These are phyloP conservation scores for Todiramphus saurophagus DNA, from an alignment of 2,113 vertebrate species.

Conservation along the genomic window DNA sequence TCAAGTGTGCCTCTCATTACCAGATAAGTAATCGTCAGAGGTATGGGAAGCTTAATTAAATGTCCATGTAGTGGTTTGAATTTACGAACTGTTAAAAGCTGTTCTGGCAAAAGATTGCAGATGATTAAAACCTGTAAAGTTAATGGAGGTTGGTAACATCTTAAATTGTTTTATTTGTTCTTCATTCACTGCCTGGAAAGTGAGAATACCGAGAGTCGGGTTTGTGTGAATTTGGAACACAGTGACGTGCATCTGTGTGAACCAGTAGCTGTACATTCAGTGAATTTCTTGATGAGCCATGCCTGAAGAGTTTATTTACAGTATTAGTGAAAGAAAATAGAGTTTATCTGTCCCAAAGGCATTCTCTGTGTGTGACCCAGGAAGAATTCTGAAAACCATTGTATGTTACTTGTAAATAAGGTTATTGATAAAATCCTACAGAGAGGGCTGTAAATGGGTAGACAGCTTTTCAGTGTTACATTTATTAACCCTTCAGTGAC, in stretches of 20 bases:
- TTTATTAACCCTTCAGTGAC: background rate
- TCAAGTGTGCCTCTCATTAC: conserved; percentile 26
- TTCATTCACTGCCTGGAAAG: background rate
- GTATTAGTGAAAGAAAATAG: background rate
- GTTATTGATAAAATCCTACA: background rate
- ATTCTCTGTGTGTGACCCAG: background rate
- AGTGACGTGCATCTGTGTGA: background rate
- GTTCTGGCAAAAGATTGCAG: conserved; percentile 7
- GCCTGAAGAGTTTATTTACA: background rate
- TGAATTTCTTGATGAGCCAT: background rate
- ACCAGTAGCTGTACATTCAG: background rate
- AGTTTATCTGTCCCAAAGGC: background rate
- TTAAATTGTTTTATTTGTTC: background rate
- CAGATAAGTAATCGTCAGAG: conserved; percentile 49
- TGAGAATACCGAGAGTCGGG: background rate
- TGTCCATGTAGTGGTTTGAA: background rate
- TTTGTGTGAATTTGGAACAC: background rate
- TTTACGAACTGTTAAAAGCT: conserved; percentile 39
- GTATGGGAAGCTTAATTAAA: conserved; percentile 48
- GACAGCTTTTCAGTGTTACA: background rate
- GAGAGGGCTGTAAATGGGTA: background rate
- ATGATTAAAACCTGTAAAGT: conserved; percentile 20
- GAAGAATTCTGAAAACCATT: background rate
- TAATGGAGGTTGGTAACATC: background rate
- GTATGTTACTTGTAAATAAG: background rate